phyloP scores from a whole-genome alignment of 2,113 vertebrate genomes.

The Ivindomyrus marchei region DNA sequence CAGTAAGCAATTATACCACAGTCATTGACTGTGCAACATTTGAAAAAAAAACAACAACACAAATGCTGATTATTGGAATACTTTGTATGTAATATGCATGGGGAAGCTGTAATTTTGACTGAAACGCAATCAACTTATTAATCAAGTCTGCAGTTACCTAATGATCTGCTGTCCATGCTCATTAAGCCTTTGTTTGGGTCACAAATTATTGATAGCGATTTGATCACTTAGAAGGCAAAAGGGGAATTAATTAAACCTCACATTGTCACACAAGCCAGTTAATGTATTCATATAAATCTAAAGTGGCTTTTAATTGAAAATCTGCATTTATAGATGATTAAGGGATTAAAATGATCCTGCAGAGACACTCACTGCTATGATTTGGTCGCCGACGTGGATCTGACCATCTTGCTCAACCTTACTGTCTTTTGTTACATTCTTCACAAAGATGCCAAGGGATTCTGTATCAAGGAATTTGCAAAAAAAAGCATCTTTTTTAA shows the following conservation, averaged over 20 bases:
- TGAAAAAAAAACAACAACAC: constrained; percentile 7
- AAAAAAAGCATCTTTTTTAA: background rate
- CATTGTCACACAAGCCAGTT: background rate
- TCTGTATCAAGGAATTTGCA: constrained; percentile 55
- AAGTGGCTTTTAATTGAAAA: background rate
- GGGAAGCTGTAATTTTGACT: constrained; percentile 6
- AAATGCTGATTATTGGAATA: constrained; percentile 10
- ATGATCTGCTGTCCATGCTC: constrained; percentile 1
- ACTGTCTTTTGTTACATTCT: constrained; percentile 86
- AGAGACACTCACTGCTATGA: constrained; percentile 75
- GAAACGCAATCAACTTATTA: constrained; percentile 16
- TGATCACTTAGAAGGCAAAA: constrained; percentile 21
- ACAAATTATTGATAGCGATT: constrained; percentile 5
- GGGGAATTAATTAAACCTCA: constrained; percentile 35
- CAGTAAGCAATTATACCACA: constrained; percentile 5
- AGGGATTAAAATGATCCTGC: background rate
- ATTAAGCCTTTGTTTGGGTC: background rate
- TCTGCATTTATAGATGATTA: background rate
- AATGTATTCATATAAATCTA: background rate
- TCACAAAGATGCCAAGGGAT: constrained; percentile 85
- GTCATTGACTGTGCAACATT: constrained; percentile 5
- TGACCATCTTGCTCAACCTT: constrained; percentile 79
- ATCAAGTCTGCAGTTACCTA: constrained; percentile 17
- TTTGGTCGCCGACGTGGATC: constrained; percentile 82
- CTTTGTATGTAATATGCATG: constrained; percentile 9